Percentiles rank a stretch among this genome's conserved stretches.
Evolutionary conservation across 2,113 vertebrate genomes (phyloP).

Genomic region (Poecile atricapillus): DNA sequence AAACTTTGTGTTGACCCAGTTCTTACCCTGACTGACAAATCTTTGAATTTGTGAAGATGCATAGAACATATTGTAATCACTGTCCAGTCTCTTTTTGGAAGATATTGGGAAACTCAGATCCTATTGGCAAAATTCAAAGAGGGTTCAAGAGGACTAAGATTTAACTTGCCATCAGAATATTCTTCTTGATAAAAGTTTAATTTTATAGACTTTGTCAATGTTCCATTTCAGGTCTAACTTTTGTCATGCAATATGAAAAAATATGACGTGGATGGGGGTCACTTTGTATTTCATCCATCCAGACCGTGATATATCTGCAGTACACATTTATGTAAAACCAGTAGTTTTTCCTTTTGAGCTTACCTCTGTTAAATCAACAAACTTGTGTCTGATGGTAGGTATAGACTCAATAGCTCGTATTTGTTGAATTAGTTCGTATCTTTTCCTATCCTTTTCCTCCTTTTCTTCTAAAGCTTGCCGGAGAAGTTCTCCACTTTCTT

Average conservation of each 20-base stretch:
- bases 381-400: constrained; percentile 69
- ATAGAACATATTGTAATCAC: neutral
- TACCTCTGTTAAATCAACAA: constrained; percentile 88
- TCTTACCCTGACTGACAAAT: neutral
- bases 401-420: constrained; percentile 77
- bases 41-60: neutral
- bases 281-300: neutral
- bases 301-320: neutral
- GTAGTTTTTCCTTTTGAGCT: neutral
- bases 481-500: constrained; percentile 80
- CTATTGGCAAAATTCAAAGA: neutral
- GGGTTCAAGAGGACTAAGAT: neutral
- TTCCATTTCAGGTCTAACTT: neutral
- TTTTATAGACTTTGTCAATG: neutral
- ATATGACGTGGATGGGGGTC: neutral
- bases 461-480: constrained; percentile 74
- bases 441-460: constrained; percentile 75
- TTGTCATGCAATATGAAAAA: neutral
- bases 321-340: neutral
- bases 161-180: neutral
- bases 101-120: neutral
- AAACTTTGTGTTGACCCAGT: neutral
- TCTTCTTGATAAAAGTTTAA: neutral
- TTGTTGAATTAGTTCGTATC: constrained; percentile 77
- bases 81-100: neutral